Evolutionary conservation across 2,888 invertebrate species (phyloP).

Genomic region (Caenorhabditis sinica): DNA sequence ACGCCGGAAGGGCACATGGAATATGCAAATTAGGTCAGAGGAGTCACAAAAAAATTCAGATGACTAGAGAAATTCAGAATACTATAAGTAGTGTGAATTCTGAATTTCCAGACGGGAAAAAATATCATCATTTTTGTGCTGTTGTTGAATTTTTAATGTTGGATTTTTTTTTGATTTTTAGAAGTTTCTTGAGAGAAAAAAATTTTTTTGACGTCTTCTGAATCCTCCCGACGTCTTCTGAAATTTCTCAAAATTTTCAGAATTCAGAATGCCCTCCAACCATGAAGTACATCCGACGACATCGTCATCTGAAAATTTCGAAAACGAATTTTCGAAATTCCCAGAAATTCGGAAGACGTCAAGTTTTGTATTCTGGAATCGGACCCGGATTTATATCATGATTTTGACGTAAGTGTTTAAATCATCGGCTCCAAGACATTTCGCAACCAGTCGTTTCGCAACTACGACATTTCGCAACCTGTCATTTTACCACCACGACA

Average conservation of each 20-base stretch:
- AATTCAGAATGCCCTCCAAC: conserved; percentile 3
- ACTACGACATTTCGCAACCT: too few relatives aligned
- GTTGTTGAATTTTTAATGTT: too few relatives aligned
- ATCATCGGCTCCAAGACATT: too few relatives aligned
- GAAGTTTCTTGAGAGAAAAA: neutral
- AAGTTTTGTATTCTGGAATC: conserved; percentile 62
- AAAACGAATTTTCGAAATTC: conserved; percentile 11
- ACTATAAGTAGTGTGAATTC: conserved; percentile 30
- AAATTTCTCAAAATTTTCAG: too few relatives aligned
- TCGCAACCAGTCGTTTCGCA: too few relatives aligned
- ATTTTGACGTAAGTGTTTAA: conserved; percentile 47
- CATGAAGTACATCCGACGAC: conserved; percentile 14
- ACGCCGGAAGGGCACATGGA: conserved; percentile 4
- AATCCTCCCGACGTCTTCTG: too few relatives aligned
- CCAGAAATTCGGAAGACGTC: conserved; percentile 55
- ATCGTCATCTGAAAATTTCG: neutral
- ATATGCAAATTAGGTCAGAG: conserved; percentile 47
- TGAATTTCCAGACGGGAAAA: neutral
- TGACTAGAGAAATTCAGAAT: neutral
- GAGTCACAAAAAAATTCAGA: conserved; percentile 32
- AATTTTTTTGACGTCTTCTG: conserved; percentile 4
- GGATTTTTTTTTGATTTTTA: too few relatives aligned
- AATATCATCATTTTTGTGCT: conserved; percentile 5
- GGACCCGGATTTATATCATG: conserved; percentile 49
- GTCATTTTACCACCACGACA: too few relatives aligned